Base-by-base conservation (phyloP, 1,140 invertebrate species). In the Triops longicaudatus region DNA sequence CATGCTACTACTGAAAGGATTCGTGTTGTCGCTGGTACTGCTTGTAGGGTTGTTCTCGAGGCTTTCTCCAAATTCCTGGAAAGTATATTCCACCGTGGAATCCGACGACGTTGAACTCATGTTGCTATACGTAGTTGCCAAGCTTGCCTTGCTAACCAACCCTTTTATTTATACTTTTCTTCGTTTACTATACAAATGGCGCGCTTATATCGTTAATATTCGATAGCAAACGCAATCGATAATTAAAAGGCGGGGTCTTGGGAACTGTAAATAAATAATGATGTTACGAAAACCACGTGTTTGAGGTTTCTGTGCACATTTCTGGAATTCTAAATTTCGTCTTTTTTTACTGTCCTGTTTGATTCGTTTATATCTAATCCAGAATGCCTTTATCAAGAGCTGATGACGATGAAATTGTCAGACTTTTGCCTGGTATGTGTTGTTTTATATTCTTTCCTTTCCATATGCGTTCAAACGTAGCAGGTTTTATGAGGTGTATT, bases 91-190 rank as follows among this genome's bases (percentile, higher is more conserved):
- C 50, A 22, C 50, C 14, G 50, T 63, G 50, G 50, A 63, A 22
- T 63, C 50, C 22, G 50, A 63, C 50, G 50, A 63, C 50, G 50
- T 63, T 63, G 50, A 63, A 63, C 50, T 63, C 50, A 63, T 63
- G 50, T 63, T 63, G 14, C 22, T n/a, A 50, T 22, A 63, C 50
- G 11, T 22, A 22, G 50, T 63, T 63, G 50, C 50, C 22, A 63
- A 37, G 31, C 31, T 37, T 37, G 7, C 31, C 7, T 4, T 37
- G 7, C 31, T 4, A 37, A 37, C 31, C 31, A 37, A 7, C n/a
- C n/a, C n/a, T 17, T 63, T 63, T 63, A 22, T 63, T 63, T 63
- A 63, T 63, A 37, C 7, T 37, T 37, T 37, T 2, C 31, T 37
- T 37, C 31, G 7, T 37, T 37, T 37, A 37, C 31, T 37, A 37